Evolutionary conservation across 2,797 vertebrate species (phyloP).

Genomic region (Avahi laniger): DNA sequence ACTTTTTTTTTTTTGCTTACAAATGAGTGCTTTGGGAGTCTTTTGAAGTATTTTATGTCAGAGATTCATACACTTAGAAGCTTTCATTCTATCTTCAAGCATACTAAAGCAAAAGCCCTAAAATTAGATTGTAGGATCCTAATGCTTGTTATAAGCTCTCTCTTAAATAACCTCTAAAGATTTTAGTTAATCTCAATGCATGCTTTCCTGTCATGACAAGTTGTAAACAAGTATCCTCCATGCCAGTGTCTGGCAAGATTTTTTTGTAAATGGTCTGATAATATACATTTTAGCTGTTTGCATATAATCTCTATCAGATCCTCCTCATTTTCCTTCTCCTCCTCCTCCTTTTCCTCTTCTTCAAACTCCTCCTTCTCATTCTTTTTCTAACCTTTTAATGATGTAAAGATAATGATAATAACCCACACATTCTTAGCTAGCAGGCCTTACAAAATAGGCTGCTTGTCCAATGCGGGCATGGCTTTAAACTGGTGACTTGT

Average conservation of each 20-base stretch:
- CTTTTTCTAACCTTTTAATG: neutral
- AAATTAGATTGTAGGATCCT: neutral
- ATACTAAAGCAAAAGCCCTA: neutral
- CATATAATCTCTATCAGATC: neutral
- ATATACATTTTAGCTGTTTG: neutral
- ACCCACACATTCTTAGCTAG: neutral
- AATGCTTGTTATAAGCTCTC: neutral
- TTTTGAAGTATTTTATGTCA: neutral
- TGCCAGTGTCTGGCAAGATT: neutral
- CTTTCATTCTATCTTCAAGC: neutral
- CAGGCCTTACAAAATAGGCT: neutral
- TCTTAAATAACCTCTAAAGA: neutral
- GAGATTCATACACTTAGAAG: neutral
- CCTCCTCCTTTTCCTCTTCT: neutral
- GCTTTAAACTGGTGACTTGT: neutral
- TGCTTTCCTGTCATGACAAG: neutral
- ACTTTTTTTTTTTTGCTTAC: neutral
- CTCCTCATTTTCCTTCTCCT: neutral
- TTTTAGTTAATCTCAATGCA: neutral
- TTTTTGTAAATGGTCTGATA: neutral
- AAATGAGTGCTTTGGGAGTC: neutral
- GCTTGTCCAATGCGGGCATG: no score
- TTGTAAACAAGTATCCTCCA: neutral
- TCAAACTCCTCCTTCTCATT: neutral
- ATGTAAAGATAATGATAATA: neutral